These are phyloP conservation scores for Crotalus horridus DNA, from an alignment of 2,113 vertebrate genomes.

Conservation along the genomic window DNA sequence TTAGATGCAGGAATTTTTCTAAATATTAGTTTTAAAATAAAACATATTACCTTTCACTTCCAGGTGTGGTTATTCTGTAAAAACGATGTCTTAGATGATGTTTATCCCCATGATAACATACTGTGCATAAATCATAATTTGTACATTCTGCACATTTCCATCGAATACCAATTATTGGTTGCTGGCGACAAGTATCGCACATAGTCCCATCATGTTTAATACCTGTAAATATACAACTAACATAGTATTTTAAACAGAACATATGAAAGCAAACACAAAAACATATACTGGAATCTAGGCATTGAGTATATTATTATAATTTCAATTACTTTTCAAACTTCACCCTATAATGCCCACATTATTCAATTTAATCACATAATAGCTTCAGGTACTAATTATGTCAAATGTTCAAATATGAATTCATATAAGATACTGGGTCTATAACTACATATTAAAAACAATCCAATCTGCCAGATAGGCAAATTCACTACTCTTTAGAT, in stretches of 20 bases:
- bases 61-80: conserved; percentile 97
- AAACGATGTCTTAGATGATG: conserved; percentile 97
- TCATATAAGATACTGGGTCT: not conserved
- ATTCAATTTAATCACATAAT: not conserved
- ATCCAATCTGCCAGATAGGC: not conserved
- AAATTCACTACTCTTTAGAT: not conserved
- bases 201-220: conserved; percentile 99
- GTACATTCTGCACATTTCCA: conserved; percentile 99
- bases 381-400: not conserved
- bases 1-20: not conserved
- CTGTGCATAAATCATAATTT: conserved; percentile 98
- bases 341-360: not conserved
- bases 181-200: conserved; percentile 98
- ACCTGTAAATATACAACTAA: conserved; percentile 66
- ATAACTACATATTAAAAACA: not conserved
- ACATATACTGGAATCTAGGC: not conserved
- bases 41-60: conserved; percentile 88
- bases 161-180: conserved; percentile 98
- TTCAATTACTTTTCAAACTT: not conserved
- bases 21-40: not conserved
- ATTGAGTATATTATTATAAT: not conserved
- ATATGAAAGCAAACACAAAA: not conserved
- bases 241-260: not conserved
- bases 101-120: conserved; percentile 98
- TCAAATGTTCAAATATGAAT: not conserved